A percentile compares a stretch with the other conserved stretches of the same genome.
phyloP scores from a whole-genome alignment of 2,888 invertebrate genomes.

The Ophion ventricosus region DNA sequence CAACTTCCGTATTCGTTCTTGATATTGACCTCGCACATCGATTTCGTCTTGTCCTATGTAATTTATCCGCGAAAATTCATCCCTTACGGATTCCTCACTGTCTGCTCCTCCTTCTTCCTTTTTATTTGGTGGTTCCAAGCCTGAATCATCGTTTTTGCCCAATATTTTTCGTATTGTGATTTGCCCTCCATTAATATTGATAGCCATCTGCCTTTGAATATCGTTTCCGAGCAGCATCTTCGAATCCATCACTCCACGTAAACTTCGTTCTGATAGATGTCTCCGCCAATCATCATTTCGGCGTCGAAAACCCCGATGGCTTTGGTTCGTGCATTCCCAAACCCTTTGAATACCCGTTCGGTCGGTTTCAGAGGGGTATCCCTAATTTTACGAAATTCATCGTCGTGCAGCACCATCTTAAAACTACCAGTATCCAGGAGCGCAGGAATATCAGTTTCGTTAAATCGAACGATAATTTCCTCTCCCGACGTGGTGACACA shows the following conservation, averaged over 20 bases:
- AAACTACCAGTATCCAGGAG: slow-evolving; percentile 40
- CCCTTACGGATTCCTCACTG: background rate
- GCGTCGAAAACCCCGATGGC: slow-evolving; percentile 16
- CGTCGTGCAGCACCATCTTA: slow-evolving; percentile 33
- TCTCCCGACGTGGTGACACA: slow-evolving; percentile 4
- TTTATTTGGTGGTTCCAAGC: slow-evolving; percentile 72
- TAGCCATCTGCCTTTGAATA: too few relatives aligned
- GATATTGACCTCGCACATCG: background rate
- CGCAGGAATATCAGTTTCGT: too few relatives aligned
- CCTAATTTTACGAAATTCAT: slow-evolving; percentile 10
- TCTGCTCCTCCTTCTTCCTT: slow-evolving; percentile 2
- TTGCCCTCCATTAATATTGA: too few relatives aligned
- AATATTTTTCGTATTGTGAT: background rate
- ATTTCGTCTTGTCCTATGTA: background rate
- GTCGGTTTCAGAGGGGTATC: background rate
- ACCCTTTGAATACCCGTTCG: slow-evolving; percentile 13
- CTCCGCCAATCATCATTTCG: slow-evolving; percentile 24
- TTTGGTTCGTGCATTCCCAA: slow-evolving; percentile 4
- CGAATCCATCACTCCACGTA: slow-evolving; percentile 52
- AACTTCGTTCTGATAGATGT: slow-evolving; percentile 37
- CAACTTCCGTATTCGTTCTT: slow-evolving; percentile 31
- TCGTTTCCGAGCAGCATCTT: too few relatives aligned
- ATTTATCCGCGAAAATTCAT: slow-evolving; percentile 3
- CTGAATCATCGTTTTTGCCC: background rate
- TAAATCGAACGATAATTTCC: slow-evolving; percentile 11